A percentile compares a stretch with the other conserved stretches of the same genome.
These are phyloP conservation scores for Dendropsophus ebraccatus DNA, from an alignment of 2,113 vertebrate species.

Conservation along the genomic window DNA sequence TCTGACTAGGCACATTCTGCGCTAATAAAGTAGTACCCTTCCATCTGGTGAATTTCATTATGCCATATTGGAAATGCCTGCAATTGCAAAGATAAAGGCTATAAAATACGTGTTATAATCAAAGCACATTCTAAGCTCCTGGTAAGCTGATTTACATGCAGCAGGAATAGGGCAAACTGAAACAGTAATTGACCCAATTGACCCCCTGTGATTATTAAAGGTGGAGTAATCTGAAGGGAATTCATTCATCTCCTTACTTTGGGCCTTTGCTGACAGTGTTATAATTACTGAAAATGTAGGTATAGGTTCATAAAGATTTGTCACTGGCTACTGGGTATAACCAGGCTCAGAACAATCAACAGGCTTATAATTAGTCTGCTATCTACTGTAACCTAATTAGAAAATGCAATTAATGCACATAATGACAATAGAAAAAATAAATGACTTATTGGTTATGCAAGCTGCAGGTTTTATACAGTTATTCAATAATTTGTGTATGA, in stretches of 20 bases:
- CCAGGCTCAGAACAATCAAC: conserved; percentile 70
- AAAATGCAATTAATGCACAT: conserved; percentile 76
- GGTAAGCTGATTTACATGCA: conserved; percentile 73
- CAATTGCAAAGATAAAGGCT: conserved; percentile 64
- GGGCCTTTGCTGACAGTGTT: conserved; percentile 65
- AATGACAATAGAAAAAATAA: conserved; percentile 64
- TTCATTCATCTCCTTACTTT: conserved; percentile 66
- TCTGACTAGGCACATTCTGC: conserved; percentile 28
- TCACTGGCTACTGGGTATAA: conserved; percentile 67
- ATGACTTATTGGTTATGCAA: conserved; percentile 69
- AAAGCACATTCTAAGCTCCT: conserved; percentile 59
- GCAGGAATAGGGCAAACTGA: conserved; percentile 65
- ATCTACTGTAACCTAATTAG: conserved; percentile 69
- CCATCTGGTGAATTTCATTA: conserved; percentile 58
- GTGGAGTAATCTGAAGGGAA: conserved; percentile 67
- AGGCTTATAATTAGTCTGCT: conserved; percentile 74
- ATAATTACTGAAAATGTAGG: conserved; percentile 70
- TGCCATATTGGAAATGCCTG: conserved; percentile 58
- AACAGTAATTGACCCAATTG: conserved; percentile 73
- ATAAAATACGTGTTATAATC: conserved; percentile 62
- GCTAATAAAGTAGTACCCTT: conserved; percentile 45
- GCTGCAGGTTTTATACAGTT: conserved; percentile 71
- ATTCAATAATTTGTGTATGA: conserved; percentile 77
- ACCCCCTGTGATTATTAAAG: conserved; percentile 70
- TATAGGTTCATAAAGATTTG: conserved; percentile 71